These are phyloP conservation scores for Lysandra bellargus DNA, from an alignment of 2,888 invertebrate species.

Conservation along the genomic window DNA sequence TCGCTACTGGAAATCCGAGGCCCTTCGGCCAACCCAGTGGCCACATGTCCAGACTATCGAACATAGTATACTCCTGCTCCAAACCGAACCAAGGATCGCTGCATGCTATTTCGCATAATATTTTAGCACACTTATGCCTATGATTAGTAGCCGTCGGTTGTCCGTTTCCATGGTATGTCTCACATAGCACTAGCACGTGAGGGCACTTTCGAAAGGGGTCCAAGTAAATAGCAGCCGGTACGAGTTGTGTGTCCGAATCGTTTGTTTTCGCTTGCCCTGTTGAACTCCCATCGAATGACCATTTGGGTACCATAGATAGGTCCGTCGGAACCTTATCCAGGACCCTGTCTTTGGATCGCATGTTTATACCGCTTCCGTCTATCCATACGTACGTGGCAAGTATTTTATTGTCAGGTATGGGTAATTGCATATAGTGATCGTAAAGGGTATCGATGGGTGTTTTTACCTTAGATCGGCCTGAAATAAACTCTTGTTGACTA, in stretches of 20 bases:
- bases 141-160: conserved; percentile 88
- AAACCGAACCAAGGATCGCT: conserved; percentile 94
- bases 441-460: conserved; percentile 53
- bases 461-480: conserved; percentile 47
- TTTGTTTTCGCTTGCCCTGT: conserved; percentile 91
- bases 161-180: conserved; percentile 87
- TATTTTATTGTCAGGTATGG: conserved; percentile 78
- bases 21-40: conserved; percentile 96
- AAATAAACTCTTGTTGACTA: conserved; percentile 37
- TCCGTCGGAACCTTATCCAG: conserved; percentile 80
- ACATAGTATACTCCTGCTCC: conserved; percentile 94
- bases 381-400: conserved; percentile 89
- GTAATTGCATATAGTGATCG: conserved; percentile 64
- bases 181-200: conserved; percentile 93
- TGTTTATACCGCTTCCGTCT: conserved; percentile 87
- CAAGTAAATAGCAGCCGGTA: conserved; percentile 93
- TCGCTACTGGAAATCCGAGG: conserved; percentile 89
- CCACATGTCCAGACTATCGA: conserved; percentile 87
- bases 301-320: conserved; percentile 82
- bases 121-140: conserved; percentile 83
- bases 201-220: conserved; percentile 95
- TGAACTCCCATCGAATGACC: conserved; percentile 97
- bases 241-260: conserved; percentile 92
- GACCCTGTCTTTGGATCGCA: conserved; percentile 85
- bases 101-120: conserved; percentile 74